Percentiles rank a stretch among this genome's conserved stretches.
phyloP scores from a whole-genome alignment of 1,140 invertebrate genomes.

The Cotesia glomerata region DNA sequence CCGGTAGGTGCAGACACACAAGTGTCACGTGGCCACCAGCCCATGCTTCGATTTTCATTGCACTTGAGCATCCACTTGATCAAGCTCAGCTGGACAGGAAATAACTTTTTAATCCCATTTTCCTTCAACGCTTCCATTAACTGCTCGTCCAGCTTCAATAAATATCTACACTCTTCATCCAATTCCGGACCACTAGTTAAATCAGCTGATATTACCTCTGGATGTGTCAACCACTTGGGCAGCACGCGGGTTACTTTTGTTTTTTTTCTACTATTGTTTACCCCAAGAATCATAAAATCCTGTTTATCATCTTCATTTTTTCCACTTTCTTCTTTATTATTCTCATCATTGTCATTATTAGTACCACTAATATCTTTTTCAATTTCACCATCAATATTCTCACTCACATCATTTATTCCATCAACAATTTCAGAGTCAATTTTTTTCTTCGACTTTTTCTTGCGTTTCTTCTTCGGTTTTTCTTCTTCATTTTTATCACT shows the following conservation, averaged over 20 bases:
- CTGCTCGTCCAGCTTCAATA: constrained; percentile 64
- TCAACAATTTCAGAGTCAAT: constrained; percentile 6
- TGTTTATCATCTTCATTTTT: constrained; percentile 1
- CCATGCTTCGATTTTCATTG: constrained; percentile 64
- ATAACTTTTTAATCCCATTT: constrained; percentile 81
- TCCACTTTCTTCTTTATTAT: not conserved
- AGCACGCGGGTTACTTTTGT: constrained; percentile 73
- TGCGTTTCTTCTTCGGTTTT: constrained; percentile 22
- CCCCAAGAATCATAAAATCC: constrained; percentile 52
- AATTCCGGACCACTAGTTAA: constrained; percentile 68
- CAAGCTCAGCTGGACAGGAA: constrained; percentile 85
- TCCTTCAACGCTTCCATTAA: constrained; percentile 71
- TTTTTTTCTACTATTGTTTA: constrained; percentile 43
- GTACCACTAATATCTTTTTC: not conserved
- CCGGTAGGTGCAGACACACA: constrained; percentile 97
- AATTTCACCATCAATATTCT: not conserved
- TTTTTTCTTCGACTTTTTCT: constrained; percentile 29
- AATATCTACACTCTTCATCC: constrained; percentile 65
- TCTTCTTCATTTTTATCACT: constrained; percentile 18
- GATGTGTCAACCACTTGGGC: constrained; percentile 86
- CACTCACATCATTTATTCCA: constrained; percentile 26
- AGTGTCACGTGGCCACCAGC: constrained; percentile 81
- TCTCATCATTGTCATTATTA: not conserved
- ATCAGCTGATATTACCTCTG: constrained; percentile 76
- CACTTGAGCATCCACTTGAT: constrained; percentile 81